These are phyloP conservation scores for Euborellia annulipes DNA, from an alignment of 1,140 invertebrate genomes.

Conservation along the genomic window DNA sequence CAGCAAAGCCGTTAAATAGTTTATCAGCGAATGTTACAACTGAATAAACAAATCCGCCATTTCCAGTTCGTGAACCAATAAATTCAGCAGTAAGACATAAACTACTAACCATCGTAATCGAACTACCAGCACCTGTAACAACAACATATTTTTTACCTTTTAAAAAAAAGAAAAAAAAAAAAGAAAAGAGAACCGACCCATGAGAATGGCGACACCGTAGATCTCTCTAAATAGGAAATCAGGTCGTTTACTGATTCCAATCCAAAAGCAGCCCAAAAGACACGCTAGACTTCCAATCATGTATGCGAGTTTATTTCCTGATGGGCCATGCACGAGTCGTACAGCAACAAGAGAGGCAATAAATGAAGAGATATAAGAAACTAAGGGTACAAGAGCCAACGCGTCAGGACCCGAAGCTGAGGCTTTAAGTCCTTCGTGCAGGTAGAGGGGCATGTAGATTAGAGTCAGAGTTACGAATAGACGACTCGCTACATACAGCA, in stretches of 20 bases:
- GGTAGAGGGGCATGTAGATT: slow-evolving; percentile 73
- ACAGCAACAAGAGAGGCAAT: slow-evolving; percentile 45
- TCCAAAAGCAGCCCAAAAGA: slow-evolving; percentile 42
- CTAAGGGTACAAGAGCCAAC: slow-evolving; percentile 74
- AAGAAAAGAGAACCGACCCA: slow-evolving; percentile 33
- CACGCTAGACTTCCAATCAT: slow-evolving; percentile 44
- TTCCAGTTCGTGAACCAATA: slow-evolving; percentile 73
- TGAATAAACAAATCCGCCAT: slow-evolving; percentile 83
- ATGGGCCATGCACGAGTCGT: neutral
- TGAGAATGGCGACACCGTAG: slow-evolving; percentile 45
- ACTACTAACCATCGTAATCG: slow-evolving; percentile 76
- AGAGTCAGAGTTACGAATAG: slow-evolving; percentile 70
- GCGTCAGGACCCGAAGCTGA: slow-evolving; percentile 32
- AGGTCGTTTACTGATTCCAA: slow-evolving; percentile 28
- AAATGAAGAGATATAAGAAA: slow-evolving; percentile 72
- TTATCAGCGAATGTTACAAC: slow-evolving; percentile 90
- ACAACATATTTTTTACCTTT: too few relatives aligned
- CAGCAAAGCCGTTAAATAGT: slow-evolving; percentile 72
- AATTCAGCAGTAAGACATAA: slow-evolving; percentile 83
- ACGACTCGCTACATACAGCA: slow-evolving; percentile 63
- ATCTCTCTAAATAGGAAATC: slow-evolving; percentile 31
- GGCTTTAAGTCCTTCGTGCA: slow-evolving; percentile 54
- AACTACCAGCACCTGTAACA: slow-evolving; percentile 57
- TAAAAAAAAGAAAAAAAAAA: too few relatives aligned
- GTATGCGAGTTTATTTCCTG: slow-evolving; percentile 25